These are phyloP conservation scores for Daphoenositta chrysoptera DNA, from an alignment of 2,113 vertebrate species.

Conservation along the genomic window DNA sequence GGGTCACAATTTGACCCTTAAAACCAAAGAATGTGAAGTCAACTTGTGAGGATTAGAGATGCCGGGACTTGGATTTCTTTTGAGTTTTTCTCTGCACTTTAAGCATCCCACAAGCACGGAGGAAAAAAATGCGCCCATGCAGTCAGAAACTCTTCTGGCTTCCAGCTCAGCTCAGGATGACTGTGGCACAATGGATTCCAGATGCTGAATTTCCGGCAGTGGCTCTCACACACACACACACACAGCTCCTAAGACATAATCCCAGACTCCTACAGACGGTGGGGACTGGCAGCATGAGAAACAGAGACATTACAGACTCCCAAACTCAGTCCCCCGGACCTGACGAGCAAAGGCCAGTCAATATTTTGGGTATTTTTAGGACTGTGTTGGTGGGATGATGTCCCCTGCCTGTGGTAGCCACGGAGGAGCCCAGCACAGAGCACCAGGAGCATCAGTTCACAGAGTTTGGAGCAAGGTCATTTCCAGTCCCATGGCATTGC, in stretches of 20 bases:
- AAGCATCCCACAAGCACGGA: not conserved
- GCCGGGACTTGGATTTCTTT: not conserved
- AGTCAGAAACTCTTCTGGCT: not conserved
- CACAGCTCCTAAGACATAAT: not conserved
- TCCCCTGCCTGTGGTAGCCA: not conserved
- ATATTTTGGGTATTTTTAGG: not conserved
- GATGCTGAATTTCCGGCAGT: slow-evolving; percentile 55
- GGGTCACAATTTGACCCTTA: not conserved
- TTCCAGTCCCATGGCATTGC: not conserved
- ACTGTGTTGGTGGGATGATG: not conserved
- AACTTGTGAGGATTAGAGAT: not conserved
- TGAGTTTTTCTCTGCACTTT: not conserved
- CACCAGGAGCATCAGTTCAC: not conserved
- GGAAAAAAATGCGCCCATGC: not conserved
- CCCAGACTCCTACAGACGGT: not conserved
- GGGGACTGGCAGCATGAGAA: not conserved
- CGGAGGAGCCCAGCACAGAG: not conserved
- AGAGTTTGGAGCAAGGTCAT: not conserved
- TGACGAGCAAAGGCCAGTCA: not conserved
- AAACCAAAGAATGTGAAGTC: not conserved
- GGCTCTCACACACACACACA: not conserved
- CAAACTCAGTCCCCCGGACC: not conserved
- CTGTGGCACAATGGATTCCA: slow-evolving; percentile 63
- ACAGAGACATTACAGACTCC: not conserved
- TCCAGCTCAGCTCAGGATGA: slow-evolving; percentile 23